Percentiles rank a stretch among this genome's conserved stretches.
Evolutionary conservation across 1,140 invertebrate species (phyloP).

Genomic region (Thrips palmi): DNA sequence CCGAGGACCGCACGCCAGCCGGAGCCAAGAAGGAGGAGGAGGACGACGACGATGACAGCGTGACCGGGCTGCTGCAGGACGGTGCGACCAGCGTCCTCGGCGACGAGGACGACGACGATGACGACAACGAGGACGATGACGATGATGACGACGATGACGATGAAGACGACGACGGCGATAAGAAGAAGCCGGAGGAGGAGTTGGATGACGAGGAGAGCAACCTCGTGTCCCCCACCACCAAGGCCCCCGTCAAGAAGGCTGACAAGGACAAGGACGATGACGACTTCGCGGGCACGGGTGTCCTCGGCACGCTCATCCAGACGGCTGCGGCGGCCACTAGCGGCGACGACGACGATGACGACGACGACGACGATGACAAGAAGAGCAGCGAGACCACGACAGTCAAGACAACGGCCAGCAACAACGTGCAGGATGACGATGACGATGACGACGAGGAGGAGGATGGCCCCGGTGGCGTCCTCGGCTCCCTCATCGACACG

Average conservation of each 20-base stretch:
- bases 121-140: constrained; percentile 13
- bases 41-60: constrained; percentile 14
- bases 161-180: constrained; percentile 14
- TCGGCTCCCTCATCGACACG: too few species aligned
- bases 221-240: background rate
- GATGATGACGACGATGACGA: constrained; percentile 13
- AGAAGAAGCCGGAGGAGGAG: constrained; percentile 13
- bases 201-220: background rate
- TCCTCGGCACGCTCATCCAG: background rate
- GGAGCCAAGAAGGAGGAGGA: constrained; percentile 14
- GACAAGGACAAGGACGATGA: background rate
- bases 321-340: too few species aligned
- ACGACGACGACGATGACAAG: too few species aligned
- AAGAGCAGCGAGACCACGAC: too few species aligned
- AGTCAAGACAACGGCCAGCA: background rate
- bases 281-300: background rate
- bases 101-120: constrained; percentile 19
- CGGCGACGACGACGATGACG: too few species aligned
- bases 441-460: background rate
- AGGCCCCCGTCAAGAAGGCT: background rate
- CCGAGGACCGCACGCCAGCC: constrained; percentile 3
- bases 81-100: constrained; percentile 16
- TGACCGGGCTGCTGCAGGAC: background rate
- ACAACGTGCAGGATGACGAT: background rate
- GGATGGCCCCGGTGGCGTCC: background rate